phyloP scores from a whole-genome alignment of 2,113 vertebrate genomes.

The Balaeniceps rex region DNA sequence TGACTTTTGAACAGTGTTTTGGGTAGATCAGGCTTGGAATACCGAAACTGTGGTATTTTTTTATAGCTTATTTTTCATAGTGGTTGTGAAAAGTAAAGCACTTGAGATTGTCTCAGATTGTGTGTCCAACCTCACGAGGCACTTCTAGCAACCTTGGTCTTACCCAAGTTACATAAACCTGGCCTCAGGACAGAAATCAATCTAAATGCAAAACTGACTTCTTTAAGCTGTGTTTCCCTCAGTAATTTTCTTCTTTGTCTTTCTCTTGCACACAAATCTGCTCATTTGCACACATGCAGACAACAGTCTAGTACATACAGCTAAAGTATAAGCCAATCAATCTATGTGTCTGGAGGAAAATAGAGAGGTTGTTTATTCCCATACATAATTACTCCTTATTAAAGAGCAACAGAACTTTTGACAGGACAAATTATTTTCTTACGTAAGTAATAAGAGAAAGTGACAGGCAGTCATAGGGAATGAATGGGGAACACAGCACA shows the following conservation, averaged over 20 bases:
- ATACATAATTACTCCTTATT: constrained; percentile 27
- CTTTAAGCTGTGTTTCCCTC: not conserved
- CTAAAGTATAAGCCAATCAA: not conserved
- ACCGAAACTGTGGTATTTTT: not conserved
- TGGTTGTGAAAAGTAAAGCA: not conserved
- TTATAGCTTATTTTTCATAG: not conserved
- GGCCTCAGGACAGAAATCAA: not conserved
- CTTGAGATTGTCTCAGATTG: not conserved
- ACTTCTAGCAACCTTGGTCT: not conserved
- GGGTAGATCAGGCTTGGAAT: not conserved
- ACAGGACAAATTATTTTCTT: constrained; percentile 17
- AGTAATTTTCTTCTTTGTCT: not conserved
- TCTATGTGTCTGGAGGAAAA: not conserved
- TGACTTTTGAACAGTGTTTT: not conserved
- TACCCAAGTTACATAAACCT: not conserved
- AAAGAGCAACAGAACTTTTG: constrained; percentile 43
- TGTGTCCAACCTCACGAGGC: not conserved
- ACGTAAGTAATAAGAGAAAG: not conserved
- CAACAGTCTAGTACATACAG: not conserved
- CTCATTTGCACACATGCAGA: not conserved
- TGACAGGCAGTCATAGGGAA: not conserved
- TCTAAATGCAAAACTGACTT: not conserved
- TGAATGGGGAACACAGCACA: not conserved
- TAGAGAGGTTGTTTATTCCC: constrained; percentile 12
- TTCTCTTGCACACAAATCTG: not conserved